phyloP scores from a whole-genome alignment of 1,140 invertebrate species.

The Meloidogyne floridensis region DNA sequence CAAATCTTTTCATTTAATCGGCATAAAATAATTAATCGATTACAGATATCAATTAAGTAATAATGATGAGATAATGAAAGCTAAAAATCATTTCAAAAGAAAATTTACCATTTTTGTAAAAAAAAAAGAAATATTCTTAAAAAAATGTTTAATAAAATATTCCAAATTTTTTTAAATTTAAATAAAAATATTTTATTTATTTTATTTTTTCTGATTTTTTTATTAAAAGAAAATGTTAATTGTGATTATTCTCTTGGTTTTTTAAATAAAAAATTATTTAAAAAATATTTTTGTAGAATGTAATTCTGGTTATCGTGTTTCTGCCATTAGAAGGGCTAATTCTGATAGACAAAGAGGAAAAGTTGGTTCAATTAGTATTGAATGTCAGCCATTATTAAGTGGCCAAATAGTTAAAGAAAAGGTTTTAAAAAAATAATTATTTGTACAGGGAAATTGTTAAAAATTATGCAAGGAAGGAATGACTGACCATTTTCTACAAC shows the following conservation, averaged over 20 bases:
- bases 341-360: conserved; percentile 42
- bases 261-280: conserved; percentile 20
- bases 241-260: conserved; percentile 5
- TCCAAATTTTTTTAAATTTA: too few relatives aligned
- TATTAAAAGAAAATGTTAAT: background rate
- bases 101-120: too few relatives aligned
- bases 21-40: too few relatives aligned
- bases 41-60: too few relatives aligned
- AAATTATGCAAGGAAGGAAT: background rate
- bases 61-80: too few relatives aligned
- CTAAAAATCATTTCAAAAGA: too few relatives aligned
- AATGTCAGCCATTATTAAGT: conserved; percentile 51
- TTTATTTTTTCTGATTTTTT: background rate
- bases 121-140: too few relatives aligned
- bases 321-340: conserved; percentile 52
- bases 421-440: background rate
- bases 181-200: background rate
- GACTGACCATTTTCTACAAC: too few relatives aligned
- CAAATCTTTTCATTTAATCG: too few relatives aligned
- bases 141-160: too few relatives aligned
- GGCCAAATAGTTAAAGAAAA: conserved; percentile 9
- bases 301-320: conserved; percentile 51
- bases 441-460: background rate
- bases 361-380: conserved; percentile 55
- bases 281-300: conserved; percentile 47